Evolutionary conservation across 1,140 invertebrate genomes (phyloP).

Genomic region (Lordiphosa mommai): DNA sequence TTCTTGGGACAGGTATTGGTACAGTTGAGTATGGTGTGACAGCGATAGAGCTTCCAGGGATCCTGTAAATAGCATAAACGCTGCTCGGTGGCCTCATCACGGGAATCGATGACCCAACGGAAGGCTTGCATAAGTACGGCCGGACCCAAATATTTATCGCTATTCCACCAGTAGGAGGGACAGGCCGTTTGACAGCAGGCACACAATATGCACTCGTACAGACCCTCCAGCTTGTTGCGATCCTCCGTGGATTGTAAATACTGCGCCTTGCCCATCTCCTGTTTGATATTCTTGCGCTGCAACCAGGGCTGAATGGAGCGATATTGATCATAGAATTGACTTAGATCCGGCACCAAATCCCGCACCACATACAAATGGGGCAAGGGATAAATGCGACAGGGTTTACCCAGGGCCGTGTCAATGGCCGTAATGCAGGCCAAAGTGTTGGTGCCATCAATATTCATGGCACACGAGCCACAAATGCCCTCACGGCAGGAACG

Average conservation of each 20-base stretch:
- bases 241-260: slow-evolving; percentile 93
- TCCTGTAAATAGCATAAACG: slow-evolving; percentile 91
- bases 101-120: slow-evolving; percentile 98
- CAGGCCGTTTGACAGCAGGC: slow-evolving; percentile 98
- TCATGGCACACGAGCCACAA: slow-evolving; percentile 99
- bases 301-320: slow-evolving; percentile 96
- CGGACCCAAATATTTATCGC: slow-evolving; percentile 96
- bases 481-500: slow-evolving; percentile 98
- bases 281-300: slow-evolving; percentile 85
- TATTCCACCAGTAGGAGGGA: slow-evolving; percentile 99
- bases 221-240: slow-evolving; percentile 93
- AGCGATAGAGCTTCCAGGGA: slow-evolving; percentile 94
- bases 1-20: slow-evolving; percentile 98
- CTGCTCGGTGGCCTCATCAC: slow-evolving; percentile 91
- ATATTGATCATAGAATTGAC: slow-evolving; percentile 96
- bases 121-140: slow-evolving; percentile 96
- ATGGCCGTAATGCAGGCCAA: slow-evolving; percentile 86
- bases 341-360: slow-evolving; percentile 96
- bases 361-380: slow-evolving; percentile 99
- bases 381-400: slow-evolving; percentile 87
- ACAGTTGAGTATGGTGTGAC: slow-evolving; percentile 98
- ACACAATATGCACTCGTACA: slow-evolving; percentile 98
- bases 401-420: slow-evolving; percentile 32
- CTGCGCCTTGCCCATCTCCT: slow-evolving; percentile 85
- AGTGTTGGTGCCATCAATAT: slow-evolving; percentile 97